phyloP scores from a whole-genome alignment of 2,113 vertebrate species.

The Hemibagrus wyckioides region DNA sequence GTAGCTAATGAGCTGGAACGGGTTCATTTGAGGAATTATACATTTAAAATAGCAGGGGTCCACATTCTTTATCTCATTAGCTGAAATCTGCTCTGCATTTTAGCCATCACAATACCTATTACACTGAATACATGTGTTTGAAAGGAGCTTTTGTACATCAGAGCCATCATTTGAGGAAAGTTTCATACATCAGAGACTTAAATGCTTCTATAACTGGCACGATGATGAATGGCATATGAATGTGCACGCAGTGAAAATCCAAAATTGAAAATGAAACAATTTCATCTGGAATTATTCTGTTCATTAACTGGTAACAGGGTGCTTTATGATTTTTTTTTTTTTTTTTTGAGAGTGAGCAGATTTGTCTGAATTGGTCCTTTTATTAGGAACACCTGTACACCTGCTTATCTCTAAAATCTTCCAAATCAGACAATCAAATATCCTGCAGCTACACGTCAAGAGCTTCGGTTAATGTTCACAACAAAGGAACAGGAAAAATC shows the following conservation, averaged over 20 bases:
- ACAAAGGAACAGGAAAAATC: background rate
- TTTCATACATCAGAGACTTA: background rate
- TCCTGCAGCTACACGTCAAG: background rate
- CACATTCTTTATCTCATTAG: constrained; percentile 23
- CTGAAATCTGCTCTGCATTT: constrained; percentile 24
- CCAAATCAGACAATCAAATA: background rate
- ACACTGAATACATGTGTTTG: background rate
- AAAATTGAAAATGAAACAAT: constrained; percentile 1
- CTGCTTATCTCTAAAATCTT: background rate
- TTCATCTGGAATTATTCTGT: background rate
- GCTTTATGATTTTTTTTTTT: background rate
- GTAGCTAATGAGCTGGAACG: constrained; percentile 9
- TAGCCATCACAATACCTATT: background rate
- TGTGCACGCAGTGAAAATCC: background rate
- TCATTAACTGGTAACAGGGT: background rate
- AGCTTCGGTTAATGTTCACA: background rate
- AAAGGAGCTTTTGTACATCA: background rate
- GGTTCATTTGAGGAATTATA: constrained; percentile 29
- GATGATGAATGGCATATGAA: background rate
- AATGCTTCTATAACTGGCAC: background rate
- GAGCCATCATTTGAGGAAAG: background rate
- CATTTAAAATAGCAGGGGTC: constrained; percentile 22
- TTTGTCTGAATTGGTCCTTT: background rate
- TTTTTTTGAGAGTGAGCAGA: background rate
- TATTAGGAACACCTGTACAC: background rate